Base-by-base conservation (phyloP, 2,797 vertebrate genomes). In the Notolabrus celidotus region DNA sequence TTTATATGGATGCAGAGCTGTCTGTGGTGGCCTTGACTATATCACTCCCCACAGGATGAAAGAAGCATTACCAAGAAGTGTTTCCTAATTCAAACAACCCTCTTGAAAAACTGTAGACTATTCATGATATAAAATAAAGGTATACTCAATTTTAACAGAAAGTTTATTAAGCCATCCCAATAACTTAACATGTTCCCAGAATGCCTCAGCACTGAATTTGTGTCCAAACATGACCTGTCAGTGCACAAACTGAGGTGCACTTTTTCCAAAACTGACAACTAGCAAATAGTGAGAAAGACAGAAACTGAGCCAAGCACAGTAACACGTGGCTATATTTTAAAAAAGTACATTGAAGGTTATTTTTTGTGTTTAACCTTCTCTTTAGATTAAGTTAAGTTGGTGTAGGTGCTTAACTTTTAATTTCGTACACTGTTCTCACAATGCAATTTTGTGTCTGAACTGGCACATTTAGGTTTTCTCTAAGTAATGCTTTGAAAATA, bases 1-100 rank as follows among this genome's bases (percentile, higher is more conserved):
- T 25, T 10, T 29, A 7, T 9, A 29, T 16, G 2, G 2, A 9
- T 5, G 3, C 2, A 53, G 11, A 38, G 16, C 1, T 33, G 31
- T 22, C 6, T 17, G 2, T 36, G 8, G 61, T 47, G 33, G 47
- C 67, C 39, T 84, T 82, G 85, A 53, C 55, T 71, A 83, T 69
- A 71, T 62, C 82, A 55, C 86, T 68, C 80, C 82, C 91, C 87
- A 42, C 74, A 83, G 92, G 86, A 38, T 47, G 38, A 58, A 66
- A 51, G 17, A 36, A 50, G 72, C 29, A 90, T 74, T 16, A 70
- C 56, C 9, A 65, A n/a, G 27, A 52, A 2, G 7, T 49, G 4
- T 10, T 6, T 45, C 16, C 22, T 36, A 49, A 12, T 0, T 15
- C 16, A 2, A 2, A 42, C 7, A n/a, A 8, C 39, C 42, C 5